These are phyloP conservation scores for Spizaetus ornatus DNA, from an alignment of 2,113 vertebrate species.

Conservation along the genomic window DNA sequence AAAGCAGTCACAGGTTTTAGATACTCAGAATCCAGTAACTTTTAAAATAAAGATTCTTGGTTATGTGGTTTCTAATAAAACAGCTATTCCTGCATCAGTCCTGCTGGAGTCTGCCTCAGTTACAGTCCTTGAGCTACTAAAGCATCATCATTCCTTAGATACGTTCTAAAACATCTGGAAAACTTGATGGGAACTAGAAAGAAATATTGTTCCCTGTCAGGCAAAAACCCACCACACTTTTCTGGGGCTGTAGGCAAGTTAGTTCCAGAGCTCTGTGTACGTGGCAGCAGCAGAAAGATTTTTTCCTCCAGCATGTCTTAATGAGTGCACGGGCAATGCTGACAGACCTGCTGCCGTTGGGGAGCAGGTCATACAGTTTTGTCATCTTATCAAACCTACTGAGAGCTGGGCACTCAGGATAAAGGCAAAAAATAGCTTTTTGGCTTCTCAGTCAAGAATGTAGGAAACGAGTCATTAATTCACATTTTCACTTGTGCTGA, in stretches of 20 bases:
- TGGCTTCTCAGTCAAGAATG: neutral
- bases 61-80: neutral
- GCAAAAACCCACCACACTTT: neutral
- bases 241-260: rapidly evolving
- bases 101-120: neutral
- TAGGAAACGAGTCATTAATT: neutral
- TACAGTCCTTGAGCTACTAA: neutral
- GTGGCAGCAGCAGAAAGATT: neutral
- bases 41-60: neutral
- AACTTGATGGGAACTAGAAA: neutral
- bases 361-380: neutral
- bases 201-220: neutral
- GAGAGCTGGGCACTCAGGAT: neutral
- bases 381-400: neutral
- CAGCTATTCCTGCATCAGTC: neutral
- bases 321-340: rapidly evolving
- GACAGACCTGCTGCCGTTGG: neutral
- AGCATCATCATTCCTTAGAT: neutral
- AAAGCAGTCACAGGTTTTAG: neutral
- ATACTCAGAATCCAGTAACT: neutral
- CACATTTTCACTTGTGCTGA: neutral
- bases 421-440: neutral
- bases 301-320: neutral
- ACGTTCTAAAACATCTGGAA: neutral
- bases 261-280: neutral